phyloP scores from a whole-genome alignment of 2,888 invertebrate genomes.

The Melanostoma mellinum region DNA sequence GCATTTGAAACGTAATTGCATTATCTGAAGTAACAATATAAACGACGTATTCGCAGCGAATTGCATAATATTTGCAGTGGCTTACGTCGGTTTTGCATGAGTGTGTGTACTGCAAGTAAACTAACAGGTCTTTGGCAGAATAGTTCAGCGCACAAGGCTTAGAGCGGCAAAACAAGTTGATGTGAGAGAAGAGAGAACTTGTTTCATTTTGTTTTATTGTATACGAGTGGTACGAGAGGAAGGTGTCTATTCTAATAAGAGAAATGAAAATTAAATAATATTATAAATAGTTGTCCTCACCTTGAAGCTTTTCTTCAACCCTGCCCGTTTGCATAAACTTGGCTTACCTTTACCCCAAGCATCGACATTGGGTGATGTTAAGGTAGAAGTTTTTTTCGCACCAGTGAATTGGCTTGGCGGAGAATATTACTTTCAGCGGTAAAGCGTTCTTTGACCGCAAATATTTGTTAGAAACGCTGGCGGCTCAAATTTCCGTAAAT shows the following conservation, averaged over 20 bases:
- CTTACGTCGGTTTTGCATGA: constrained; percentile 17
- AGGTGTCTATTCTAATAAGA: neutral
- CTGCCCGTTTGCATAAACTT: constrained; percentile 56
- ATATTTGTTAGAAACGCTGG: constrained; percentile 24
- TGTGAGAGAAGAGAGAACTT: constrained; percentile 17
- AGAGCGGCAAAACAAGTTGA: constrained; percentile 32
- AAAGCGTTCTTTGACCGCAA: constrained; percentile 59
- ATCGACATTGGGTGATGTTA: constrained; percentile 21
- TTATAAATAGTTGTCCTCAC: constrained; percentile 41
- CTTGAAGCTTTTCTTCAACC: constrained; percentile 65
- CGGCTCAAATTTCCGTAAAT: constrained; percentile 45
- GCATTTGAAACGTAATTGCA: constrained; percentile 62
- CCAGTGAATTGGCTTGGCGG: constrained; percentile 32
- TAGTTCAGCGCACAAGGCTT: constrained; percentile 64
- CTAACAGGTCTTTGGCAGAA: neutral
- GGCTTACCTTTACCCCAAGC: constrained; percentile 55
- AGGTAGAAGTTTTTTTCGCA: constrained; percentile 40
- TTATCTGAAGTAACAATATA: constrained; percentile 67
- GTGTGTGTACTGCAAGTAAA: constrained; percentile 11
- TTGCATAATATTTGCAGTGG: constrained; percentile 67
- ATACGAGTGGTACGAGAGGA: neutral
- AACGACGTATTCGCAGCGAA: constrained; percentile 48
- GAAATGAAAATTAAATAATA: constrained; percentile 66
- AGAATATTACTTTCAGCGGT: constrained; percentile 42
- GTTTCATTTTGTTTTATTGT: neutral